Evolutionary conservation across 2,113 vertebrate genomes (phyloP), one percentile per base, ranked within the genome.

Genomic region (Butastur rufipennis): DNA sequence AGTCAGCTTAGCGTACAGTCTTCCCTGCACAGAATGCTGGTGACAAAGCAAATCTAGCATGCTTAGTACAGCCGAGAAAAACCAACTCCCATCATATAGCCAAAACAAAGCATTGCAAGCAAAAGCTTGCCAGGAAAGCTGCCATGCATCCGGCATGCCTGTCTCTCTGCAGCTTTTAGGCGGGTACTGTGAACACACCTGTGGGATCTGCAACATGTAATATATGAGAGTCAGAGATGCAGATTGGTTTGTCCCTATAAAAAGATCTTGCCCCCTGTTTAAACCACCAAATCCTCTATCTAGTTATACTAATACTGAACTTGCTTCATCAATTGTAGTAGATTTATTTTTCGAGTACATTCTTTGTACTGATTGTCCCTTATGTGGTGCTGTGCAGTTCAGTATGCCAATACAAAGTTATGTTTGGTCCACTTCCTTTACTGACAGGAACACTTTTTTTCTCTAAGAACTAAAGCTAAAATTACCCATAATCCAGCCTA

Each of bases 21-120:
- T 50, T 67, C 48, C 53, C 59, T 50, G 40, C 34, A 40, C 25
- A 88, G 78, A 90, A 71, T 47, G 56, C 38, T 78, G 55, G 86
- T 92, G 80, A 94, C 86, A 84, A 78, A 74, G 82, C 80, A 92
- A 90, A 92, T 78, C 50, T 63, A n/a, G 52, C 36, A 59, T 27
- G n/a, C 34, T 88, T 27, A 70, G 26, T 13, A 43, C n/a, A 66
- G 36, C 45, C n/a, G 5, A 52, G 81, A 48, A 90, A 47, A n/a
- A 90, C 43, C 23, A 89, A 32, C 25, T 58, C 45, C 70, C 48
- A 62, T 13, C 77, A 11, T 1, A 52, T 4, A 67, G 58, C 50
- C 52, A 52, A 86, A 75, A 2, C 52, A 61, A 73, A n/a, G 75
- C 2, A 36, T 52, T 48, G 42, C n/a, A 84, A 70, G 40, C 10